Percentiles rank a stretch among this genome's conserved stretches.
Evolutionary conservation across 2,888 invertebrate species (phyloP).

Genomic region (Sarcophaga variegata): DNA sequence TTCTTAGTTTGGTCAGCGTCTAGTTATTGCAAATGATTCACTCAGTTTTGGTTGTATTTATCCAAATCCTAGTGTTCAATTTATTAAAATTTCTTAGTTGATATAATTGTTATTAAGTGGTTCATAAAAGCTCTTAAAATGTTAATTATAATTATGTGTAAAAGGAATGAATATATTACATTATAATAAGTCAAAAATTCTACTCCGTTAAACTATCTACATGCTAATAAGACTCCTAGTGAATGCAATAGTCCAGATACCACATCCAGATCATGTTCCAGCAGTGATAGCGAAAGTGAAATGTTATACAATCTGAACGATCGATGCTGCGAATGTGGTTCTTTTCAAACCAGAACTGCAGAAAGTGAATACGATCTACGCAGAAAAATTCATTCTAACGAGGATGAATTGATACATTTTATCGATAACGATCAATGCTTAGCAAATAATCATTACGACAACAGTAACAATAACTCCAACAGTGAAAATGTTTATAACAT

Average conservation of each 20-base stretch:
- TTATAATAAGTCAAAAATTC: no score
- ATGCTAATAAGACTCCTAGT: constrained; percentile 16
- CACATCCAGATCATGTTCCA: constrained; percentile 69
- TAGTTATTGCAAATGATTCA: no score
- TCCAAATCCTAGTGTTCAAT: no score
- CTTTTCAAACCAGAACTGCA: constrained; percentile 35
- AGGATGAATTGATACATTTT: constrained; percentile 40
- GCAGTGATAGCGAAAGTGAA: constrained; percentile 66
- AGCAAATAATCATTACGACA: constrained; percentile 36
- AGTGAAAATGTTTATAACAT: constrained; percentile 74
- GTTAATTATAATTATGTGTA: no score
- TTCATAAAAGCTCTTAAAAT: no score
- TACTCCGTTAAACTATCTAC: background rate
- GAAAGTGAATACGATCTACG: constrained; percentile 31
- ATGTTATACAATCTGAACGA: constrained; percentile 6
- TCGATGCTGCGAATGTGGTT: constrained; percentile 52
- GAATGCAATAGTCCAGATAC: constrained; percentile 67
- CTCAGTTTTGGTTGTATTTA: no score
- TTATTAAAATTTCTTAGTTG: no score
- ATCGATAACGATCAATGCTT: constrained; percentile 46
- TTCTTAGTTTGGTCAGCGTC: no score
- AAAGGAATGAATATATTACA: no score
- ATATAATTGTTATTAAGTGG: no score
- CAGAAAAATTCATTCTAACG: constrained; percentile 51
- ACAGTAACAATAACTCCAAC: constrained; percentile 28